Percentiles rank a stretch among this genome's conserved stretches.
phyloP scores from a whole-genome alignment of 2,888 invertebrate species.

The Trachelus stipa region DNA sequence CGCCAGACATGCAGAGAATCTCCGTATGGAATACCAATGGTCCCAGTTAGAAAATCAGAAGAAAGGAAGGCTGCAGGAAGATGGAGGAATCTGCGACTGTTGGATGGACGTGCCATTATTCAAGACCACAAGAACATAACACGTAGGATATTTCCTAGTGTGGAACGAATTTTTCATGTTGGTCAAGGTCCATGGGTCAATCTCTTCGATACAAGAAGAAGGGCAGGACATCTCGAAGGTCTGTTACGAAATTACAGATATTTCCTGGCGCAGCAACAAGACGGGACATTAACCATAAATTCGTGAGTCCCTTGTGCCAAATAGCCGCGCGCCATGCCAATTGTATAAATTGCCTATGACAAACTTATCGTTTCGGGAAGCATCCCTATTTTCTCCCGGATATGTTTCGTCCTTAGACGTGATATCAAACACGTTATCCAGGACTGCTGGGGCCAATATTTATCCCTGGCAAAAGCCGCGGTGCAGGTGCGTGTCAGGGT shows the following conservation, averaged over 20 bases:
- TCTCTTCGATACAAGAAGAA: not conserved
- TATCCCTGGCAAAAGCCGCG: conserved; percentile 29
- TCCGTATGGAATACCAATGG: conserved; percentile 58
- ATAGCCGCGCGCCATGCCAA: conserved; percentile 56
- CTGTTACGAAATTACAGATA: conserved; percentile 23
- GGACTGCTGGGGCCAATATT: conserved; percentile 44
- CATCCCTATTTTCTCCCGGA: conserved; percentile 37
- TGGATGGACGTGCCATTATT: not conserved
- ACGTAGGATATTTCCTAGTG: not conserved
- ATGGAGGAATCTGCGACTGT: conserved; percentile 22
- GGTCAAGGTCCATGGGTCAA: not conserved
- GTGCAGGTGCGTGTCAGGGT: conserved; percentile 46
- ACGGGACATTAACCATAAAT: conserved; percentile 58
- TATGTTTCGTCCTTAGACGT: conserved; percentile 32
- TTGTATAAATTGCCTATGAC: conserved; percentile 66
- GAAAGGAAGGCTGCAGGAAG: conserved; percentile 8
- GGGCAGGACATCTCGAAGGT: conserved; percentile 11
- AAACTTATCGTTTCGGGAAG: conserved; percentile 58
- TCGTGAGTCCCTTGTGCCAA: conserved; percentile 61
- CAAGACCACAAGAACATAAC: not conserved
- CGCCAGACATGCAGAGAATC: conserved; percentile 45
- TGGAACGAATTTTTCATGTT: not conserved
- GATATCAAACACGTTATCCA: conserved; percentile 36
- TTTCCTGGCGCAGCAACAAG: conserved; percentile 17
- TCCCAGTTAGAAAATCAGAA: conserved; percentile 15